Conservation (phyloP, 2,797 vertebrate genomes). For the Xerus rutilus region DNA sequence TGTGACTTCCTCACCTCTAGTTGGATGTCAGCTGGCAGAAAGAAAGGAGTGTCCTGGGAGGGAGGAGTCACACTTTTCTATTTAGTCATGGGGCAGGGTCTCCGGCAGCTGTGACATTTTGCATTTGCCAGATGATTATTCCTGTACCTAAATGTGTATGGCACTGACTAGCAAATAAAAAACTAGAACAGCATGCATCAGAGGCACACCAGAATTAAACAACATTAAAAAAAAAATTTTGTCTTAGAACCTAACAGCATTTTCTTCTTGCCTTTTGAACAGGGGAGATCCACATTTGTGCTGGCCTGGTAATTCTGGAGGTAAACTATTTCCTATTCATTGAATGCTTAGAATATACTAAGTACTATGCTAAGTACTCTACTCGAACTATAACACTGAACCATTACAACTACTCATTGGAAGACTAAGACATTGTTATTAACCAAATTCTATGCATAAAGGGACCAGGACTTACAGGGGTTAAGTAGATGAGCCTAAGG, state of each 20-base stretch:
- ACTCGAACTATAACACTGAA: background rate
- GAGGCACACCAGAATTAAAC: background rate
- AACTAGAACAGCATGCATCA: background rate
- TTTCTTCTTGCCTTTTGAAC: background rate
- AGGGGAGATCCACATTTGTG: background rate
- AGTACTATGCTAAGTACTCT: background rate
- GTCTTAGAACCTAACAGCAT: background rate
- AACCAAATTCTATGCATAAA: background rate
- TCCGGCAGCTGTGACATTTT: background rate
- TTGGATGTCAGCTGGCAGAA: background rate
- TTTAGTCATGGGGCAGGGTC: too few relatives aligned
- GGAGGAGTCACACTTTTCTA: background rate
- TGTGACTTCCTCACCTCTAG: background rate
- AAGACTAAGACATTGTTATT: background rate
- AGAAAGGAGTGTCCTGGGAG: background rate
- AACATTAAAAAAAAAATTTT: background rate
- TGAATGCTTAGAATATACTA: background rate
- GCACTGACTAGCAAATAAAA: background rate
- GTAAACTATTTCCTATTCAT: background rate
- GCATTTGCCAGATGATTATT: background rate
- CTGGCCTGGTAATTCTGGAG: background rate
- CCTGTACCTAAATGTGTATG: background rate
- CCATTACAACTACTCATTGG: background rate
- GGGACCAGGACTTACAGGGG: background rate
- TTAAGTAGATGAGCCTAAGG: background rate